A percentile compares a stretch with the other conserved stretches of the same genome.
These are phyloP conservation scores for Danaus melanippus DNA, from an alignment of 1,140 invertebrate species.

Conservation along the genomic window DNA sequence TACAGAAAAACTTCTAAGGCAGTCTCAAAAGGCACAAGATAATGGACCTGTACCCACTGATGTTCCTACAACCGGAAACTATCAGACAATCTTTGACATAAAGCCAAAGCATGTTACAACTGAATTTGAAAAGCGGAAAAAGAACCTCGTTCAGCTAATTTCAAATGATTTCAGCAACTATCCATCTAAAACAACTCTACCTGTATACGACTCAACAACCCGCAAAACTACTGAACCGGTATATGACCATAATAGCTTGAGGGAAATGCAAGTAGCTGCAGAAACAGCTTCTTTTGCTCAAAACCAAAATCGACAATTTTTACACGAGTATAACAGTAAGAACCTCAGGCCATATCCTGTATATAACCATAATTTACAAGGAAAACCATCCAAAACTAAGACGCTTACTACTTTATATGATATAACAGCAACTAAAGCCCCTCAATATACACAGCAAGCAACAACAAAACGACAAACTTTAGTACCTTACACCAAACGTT, in stretches of 20 bases:
- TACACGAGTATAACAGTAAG: constrained; percentile 57
- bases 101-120: constrained; percentile 47
- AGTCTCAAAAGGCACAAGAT: constrained; percentile 44
- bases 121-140: constrained; percentile 49
- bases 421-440: constrained; percentile 37
- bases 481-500: constrained; percentile 57
- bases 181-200: constrained; percentile 38
- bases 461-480: constrained; percentile 59
- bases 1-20: constrained; percentile 49
- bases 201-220: constrained; percentile 51
- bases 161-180: constrained; percentile 51
- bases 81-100: constrained; percentile 42
- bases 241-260: constrained; percentile 49
- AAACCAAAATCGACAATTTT: constrained; percentile 63
- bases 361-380: constrained; percentile 44
- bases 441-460: constrained; percentile 30
- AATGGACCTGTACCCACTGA: constrained; percentile 26
- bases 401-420: constrained; percentile 58
- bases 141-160: constrained; percentile 55
- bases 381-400: constrained; percentile 40
- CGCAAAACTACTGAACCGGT: constrained; percentile 39
- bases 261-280: constrained; percentile 80
- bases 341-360: constrained; percentile 57
- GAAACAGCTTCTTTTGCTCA: constrained; percentile 82
- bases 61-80: constrained; percentile 46